Evolutionary conservation across 2,113 vertebrate species (phyloP).

Genomic region (Myiozetetes cayanensis): DNA sequence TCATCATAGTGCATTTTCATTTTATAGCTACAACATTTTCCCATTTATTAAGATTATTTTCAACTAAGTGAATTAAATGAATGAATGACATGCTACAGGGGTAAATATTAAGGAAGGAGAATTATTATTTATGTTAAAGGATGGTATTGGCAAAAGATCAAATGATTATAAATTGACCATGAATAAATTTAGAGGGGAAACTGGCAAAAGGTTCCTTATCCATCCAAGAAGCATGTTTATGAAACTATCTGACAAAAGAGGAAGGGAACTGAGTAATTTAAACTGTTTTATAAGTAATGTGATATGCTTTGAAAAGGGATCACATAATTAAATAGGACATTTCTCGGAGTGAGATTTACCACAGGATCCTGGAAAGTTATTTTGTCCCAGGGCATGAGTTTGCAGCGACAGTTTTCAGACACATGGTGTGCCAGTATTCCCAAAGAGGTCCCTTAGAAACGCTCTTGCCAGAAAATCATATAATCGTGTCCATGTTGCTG

Average conservation of each 20-base stretch:
- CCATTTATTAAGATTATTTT: conserved; percentile 54
- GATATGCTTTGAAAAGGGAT: not conserved
- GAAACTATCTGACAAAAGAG: not conserved
- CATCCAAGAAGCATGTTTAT: not conserved
- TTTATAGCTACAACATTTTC: conserved; percentile 50
- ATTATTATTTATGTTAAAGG: conserved; percentile 25
- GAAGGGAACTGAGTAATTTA: not conserved
- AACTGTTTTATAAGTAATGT: not conserved
- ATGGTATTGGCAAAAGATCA: conserved; percentile 43
- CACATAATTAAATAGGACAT: not conserved
- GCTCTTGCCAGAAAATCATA: not conserved
- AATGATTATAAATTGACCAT: not conserved
- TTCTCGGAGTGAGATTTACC: not conserved
- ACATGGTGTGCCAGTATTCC: not conserved
- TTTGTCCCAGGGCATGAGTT: not conserved
- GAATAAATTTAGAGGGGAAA: conserved; percentile 39
- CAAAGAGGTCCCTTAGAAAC: not conserved
- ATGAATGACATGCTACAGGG: conserved; percentile 1
- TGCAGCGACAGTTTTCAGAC: not conserved
- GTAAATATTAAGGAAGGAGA: conserved; percentile 47
- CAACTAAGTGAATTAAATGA: conserved; percentile 12
- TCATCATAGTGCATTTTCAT: conserved; percentile 33
- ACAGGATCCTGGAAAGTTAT: not conserved
- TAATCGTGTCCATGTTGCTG: not conserved
- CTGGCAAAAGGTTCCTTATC: not conserved